Base-by-base conservation (phyloP, 1,140 invertebrate species). In the Macrobrachium rosenbergii region DNA sequence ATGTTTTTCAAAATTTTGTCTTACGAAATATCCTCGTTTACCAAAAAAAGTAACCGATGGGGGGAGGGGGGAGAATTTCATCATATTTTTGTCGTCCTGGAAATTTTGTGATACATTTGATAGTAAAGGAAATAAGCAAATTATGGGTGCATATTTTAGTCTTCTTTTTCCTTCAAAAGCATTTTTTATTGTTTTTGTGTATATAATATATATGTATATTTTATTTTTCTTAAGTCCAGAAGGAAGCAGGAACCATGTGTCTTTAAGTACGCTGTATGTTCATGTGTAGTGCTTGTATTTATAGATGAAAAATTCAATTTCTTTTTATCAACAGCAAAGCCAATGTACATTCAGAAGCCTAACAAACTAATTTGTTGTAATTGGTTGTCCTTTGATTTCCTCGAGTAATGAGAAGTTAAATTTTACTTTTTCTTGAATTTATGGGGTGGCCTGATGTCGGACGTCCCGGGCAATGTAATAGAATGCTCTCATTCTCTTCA, bases 161-260 rank as follows among this genome's bases (percentile, higher is more conserved):
- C n/a, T 69, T 72, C 14, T 72, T 23, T 72, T 67, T 14, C 16
- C 16, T 72, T 72, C 37, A 28, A 72, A 72, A 72, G 69, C 23
- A 28, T 23, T 72, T 16, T 72, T 72, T 72, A 14, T 28, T 8
- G 12, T 28, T 72, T 23, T 72, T 72, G 14, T 28, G 14, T 72
- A 10, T 72, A 76, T 87, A 21, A 7, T 72, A 10, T 72, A 76
- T 87, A 21, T 19, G 62, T 14, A 64, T 78, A 78, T 78, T 85
- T 79, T 23, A 63, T 73, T 63, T 75, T 76, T 87, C 73, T 64
- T 81, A 43, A 63, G 21, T 64, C 85, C 85, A 87, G 85, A 87
- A 87, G 85, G 85, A 87, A 87, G 85, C 85, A 81, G 85, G 79
- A 87, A 87, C 79, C 85, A 52, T 52, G 7, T 8, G 7, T 52